Evolutionary conservation across 2,113 vertebrate species (phyloP).

Genomic region (mouse (Mus musculus)): GRCm39 chr4:141629501-141630000

Average conservation of each 20-base stretch:
- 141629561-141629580: neutral
- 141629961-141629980: neutral
- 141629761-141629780: neutral
- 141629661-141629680: neutral
- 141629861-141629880: neutral
- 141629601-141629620: neutral
- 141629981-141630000: neutral
- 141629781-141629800: neutral
- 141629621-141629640: neutral
- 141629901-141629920: neutral
- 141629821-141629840: neutral
- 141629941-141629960: neutral
- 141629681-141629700: slow-evolving; percentile 58
- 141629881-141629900: neutral
- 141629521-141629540: neutral
- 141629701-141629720: neutral
- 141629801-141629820: neutral
- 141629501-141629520: slow-evolving; percentile 25
- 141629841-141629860: neutral
- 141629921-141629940: neutral
- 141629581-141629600: neutral
- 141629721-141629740: fast-evolving
- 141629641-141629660: neutral
- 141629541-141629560: neutral
- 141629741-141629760: neutral